These are phyloP conservation scores for Periplaneta americana DNA, from an alignment of 1,140 invertebrate genomes.

Conservation along the genomic window DNA sequence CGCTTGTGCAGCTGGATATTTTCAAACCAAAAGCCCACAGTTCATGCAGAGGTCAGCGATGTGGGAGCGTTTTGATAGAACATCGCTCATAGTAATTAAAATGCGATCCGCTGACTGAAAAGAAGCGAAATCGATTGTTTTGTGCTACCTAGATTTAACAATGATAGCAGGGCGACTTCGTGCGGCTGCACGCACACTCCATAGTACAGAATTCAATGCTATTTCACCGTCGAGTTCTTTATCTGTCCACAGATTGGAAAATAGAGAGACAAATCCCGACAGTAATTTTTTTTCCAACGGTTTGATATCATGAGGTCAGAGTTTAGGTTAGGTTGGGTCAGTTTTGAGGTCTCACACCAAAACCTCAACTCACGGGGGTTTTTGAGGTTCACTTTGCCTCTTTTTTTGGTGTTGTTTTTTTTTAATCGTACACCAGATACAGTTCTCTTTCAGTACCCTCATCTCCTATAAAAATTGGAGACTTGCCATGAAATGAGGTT, in stretches of 20 bases:
- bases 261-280: neutral
- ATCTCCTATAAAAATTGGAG: neutral
- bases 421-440: conserved; percentile 8
- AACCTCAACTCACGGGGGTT: conserved; percentile 16
- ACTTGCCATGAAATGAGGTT: neutral
- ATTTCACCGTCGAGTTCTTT: neutral
- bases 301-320: neutral
- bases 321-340: conserved; percentile 11
- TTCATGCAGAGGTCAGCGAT: too few relatives aligned
- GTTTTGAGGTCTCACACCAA: conserved; percentile 15
- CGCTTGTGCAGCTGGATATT: too few relatives aligned
- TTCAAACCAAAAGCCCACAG: too few relatives aligned
- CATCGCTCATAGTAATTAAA: neutral
- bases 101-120: neutral
- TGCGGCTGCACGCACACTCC: neutral
- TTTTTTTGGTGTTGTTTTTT: neutral
- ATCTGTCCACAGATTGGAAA: neutral
- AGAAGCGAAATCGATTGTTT: too few relatives aligned
- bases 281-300: neutral
- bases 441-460: neutral
- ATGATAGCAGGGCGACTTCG: neutral
- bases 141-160: too few relatives aligned
- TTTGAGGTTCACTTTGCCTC: conserved; percentile 15
- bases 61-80: neutral
- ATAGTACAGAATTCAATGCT: neutral